Evolutionary conservation across 2,888 invertebrate species (phyloP), one percentile per base, ranked within the genome.

Genomic region (Bursaphelenchus okinawaensis): DNA sequence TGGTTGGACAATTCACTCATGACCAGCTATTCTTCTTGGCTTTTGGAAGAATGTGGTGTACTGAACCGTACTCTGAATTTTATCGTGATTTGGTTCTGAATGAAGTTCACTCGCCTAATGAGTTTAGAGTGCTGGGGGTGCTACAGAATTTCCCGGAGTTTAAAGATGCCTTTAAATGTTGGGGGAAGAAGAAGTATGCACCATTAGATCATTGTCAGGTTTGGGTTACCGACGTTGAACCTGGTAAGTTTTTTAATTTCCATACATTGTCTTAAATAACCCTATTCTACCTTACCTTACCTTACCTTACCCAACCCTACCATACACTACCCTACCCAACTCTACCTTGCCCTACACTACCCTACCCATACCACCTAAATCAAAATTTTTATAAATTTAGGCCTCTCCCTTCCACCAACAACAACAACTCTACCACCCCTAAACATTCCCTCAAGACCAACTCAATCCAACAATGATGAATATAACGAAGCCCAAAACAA

Each of bases 11-110:
- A 54, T 77, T 75, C 68, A 73, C 69, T 8, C 70, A 75, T 54
- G 78, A 78, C 66, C 78, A 78, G 57, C 68, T 78, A 3, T 79
- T 78, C 74, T 79, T 79, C 74, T 63, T 79, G 63, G 68, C 67
- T 19, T 79, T 77, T 59, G 76, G 70, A 6, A 63, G 65, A 64
- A 66, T 75, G 3, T 79, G 78, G 79, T 78, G 77, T 52, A 69
- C 75, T 55, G 55, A 54, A 8, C 67, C 71, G 8, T 1, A 16
- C 16, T 16, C 16, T 4, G n/a, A 6, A 16, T 0, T 9, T 6
- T 67, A 68, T 8, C 29, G 23, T 2, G 63, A 57, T 4, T 27
- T 67, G 19, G 63, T 79, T 22, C 71, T 77, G 64, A 65, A 62
- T 19, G 78, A 79, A 59, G 70, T 71, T 20, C 79, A 79, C 55